Evolutionary conservation across 1,140 invertebrate genomes (phyloP).

Genomic region (Listronotus oregonensis): DNA sequence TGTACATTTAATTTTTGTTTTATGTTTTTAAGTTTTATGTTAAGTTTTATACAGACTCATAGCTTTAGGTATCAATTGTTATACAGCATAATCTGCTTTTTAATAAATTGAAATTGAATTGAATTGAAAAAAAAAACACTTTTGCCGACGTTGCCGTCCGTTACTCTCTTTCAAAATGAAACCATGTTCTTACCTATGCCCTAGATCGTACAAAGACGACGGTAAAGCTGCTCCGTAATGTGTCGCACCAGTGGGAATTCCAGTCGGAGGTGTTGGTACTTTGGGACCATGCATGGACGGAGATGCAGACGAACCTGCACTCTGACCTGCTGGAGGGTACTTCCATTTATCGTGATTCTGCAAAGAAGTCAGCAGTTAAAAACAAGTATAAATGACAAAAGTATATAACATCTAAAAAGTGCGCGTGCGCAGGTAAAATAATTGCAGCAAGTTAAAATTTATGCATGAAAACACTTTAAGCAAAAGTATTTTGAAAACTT

Average conservation of each 20-base stretch:
- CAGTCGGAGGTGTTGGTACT: conserved; percentile 62
- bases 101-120: too few species aligned
- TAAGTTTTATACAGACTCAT: too few species aligned
- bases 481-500: conserved; percentile 44
- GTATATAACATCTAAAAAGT: too few species aligned
- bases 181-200: conserved; percentile 49
- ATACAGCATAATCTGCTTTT: too few species aligned
- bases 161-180: too few species aligned
- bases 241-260: conserved; percentile 66
- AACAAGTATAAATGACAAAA: neutral
- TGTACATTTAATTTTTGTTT: too few species aligned
- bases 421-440: too few species aligned
- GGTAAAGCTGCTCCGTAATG: conserved; percentile 60
- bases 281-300: conserved; percentile 46
- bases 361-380: conserved; percentile 43
- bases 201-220: conserved; percentile 61
- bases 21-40: too few species aligned
- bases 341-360: conserved; percentile 77
- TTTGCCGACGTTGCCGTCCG: too few species aligned
- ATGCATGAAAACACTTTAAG: neutral
- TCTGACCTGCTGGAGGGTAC: conserved; percentile 52
- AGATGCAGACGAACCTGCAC: conserved; percentile 14
- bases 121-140: too few species aligned
- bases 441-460: too few species aligned
- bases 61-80: too few species aligned